phyloP scores from a whole-genome alignment of 2,113 vertebrate genomes.

The Capreolus pygargus region DNA sequence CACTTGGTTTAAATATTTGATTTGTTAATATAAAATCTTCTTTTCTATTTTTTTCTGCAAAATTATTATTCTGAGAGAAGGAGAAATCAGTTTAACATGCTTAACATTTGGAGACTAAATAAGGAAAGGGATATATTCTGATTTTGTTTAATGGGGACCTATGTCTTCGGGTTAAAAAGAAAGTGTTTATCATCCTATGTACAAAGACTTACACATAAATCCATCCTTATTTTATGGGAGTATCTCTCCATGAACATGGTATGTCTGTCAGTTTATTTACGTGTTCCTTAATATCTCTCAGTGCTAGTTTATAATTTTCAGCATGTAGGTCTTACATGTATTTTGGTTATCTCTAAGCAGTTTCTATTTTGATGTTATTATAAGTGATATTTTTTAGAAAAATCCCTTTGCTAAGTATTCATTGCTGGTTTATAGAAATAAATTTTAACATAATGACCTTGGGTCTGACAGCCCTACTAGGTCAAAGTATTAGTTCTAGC shows the following conservation, averaged over 20 bases:
- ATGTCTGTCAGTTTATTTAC: not conserved
- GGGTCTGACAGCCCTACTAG: not conserved
- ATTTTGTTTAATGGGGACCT: not conserved
- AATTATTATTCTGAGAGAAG: not conserved
- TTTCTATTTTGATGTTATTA: not conserved
- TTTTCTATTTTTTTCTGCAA: not conserved
- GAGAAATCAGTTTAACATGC: not conserved
- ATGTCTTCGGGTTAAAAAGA: not conserved
- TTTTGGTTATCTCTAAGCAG: not conserved
- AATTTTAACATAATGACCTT: not conserved
- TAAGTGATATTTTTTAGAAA: not conserved
- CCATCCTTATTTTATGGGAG: not conserved
- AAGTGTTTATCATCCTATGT: not conserved
- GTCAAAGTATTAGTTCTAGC: not conserved
- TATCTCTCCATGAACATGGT: not conserved
- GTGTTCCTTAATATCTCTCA: not conserved
- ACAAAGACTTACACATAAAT: not conserved
- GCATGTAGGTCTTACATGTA: not conserved
- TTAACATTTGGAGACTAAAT: not conserved
- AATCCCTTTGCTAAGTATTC: not conserved
- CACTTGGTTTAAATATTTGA: not conserved
- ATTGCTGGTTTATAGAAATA: not conserved
- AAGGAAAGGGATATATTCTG: not conserved
- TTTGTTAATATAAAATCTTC: not conserved
- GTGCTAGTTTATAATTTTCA: not conserved